Evolutionary conservation across 2,888 invertebrate species (phyloP).

Genomic region (Apamea monoglypha): DNA sequence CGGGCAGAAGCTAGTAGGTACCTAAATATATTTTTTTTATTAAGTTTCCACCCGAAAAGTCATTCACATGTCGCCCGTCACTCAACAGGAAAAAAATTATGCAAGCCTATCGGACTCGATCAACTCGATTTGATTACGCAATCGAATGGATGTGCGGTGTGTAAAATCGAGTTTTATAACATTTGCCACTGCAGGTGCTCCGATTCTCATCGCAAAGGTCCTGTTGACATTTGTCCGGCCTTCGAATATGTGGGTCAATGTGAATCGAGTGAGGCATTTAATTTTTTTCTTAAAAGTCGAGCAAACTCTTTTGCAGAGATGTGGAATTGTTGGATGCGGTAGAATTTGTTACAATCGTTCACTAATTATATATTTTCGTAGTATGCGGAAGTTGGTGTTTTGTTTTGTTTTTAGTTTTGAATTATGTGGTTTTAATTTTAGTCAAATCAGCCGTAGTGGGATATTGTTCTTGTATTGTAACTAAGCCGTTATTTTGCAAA

Average conservation of each 20-base stretch:
- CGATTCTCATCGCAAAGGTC: slow-evolving; percentile 85
- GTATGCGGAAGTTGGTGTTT: too few species aligned
- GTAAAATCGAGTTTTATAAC: slow-evolving; percentile 68
- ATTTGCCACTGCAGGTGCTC: slow-evolving; percentile 77
- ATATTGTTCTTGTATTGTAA: too few species aligned
- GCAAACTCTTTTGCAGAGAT: slow-evolving; percentile 37
- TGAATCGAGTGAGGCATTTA: slow-evolving; percentile 58
- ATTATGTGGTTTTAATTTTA: too few species aligned
- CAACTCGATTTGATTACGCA: slow-evolving; percentile 50
- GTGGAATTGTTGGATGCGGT: slow-evolving; percentile 43
- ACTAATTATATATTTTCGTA: not conserved
- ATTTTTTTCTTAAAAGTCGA: slow-evolving; percentile 53
- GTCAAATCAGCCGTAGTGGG: too few species aligned
- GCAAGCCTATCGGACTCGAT: slow-evolving; percentile 29
- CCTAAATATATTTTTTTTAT: not conserved
- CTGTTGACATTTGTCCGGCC: slow-evolving; percentile 86
- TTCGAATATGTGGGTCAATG: slow-evolving; percentile 85
- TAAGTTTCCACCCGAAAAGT: not conserved
- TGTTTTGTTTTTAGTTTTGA: too few species aligned
- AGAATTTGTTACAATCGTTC: not conserved
- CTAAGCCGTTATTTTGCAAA: too few species aligned
- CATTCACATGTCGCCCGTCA: not conserved
- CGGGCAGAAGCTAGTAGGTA: too few species aligned
- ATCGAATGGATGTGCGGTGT: slow-evolving; percentile 42
- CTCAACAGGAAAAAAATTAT: not conserved